Evolutionary conservation across 1,140 invertebrate species (phyloP), one percentile per base, ranked within the genome.

Genomic region (Aradophagus sp.): DNA sequence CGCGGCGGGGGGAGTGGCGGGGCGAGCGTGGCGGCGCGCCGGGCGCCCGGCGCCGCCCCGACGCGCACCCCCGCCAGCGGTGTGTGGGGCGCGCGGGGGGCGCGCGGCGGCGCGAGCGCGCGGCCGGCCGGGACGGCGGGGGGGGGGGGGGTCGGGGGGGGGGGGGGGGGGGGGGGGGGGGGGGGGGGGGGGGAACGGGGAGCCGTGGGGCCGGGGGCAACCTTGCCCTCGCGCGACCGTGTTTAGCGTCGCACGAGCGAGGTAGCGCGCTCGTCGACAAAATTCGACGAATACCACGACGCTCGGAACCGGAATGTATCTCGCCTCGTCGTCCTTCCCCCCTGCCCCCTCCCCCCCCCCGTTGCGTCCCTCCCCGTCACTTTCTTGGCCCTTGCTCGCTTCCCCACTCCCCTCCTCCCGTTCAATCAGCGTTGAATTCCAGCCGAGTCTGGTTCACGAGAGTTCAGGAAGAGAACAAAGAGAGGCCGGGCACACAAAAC

Each of bases 241-340:
- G 10, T 42, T 41, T 27, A 44, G 7, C 53, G 53, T 50, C 45
- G 58, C 59, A 61, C 48, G 58, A 70, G 45, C 59, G 45, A 52
- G 27, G 34, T 55, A 56, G 56, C 50, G 55, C 58, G 58, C 59
- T 44, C 27, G 27, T 62, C 74, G 50, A 53, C 58, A 56, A 74
- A 66, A 70, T 72, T 68, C 66, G 63, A 69, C 63, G 61, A 72
- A 76, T 68, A 71, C 68, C 53, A 59, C 39, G 52, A 59, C 62
- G 61, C 58, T 76, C 55, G 58, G 48, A 76, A 76, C 63, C 65
- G 71, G 74, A 74, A 72, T 73, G 61, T 72, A 76, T 48, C 70
- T 58, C 66, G 31, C 52, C 55, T 42, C 36, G 17, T 36, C 41
- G 34, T 39, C 52, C 20, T 31, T 32, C 48, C 59, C 19, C 44